Evolutionary conservation across 2,888 invertebrate genomes (phyloP).

Genomic region (Cataglyphis albicans): DNA sequence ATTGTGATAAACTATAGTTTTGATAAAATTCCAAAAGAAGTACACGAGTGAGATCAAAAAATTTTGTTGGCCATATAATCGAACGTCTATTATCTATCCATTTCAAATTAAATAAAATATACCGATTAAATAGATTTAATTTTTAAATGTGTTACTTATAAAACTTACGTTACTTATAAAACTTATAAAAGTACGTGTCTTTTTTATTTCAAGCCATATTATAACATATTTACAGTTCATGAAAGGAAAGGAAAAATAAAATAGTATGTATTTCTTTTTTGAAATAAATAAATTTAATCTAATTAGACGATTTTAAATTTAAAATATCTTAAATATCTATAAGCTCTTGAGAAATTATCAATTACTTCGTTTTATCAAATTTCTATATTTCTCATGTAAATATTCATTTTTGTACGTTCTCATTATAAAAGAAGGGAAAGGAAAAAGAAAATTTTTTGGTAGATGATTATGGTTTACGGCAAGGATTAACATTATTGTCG

Average conservation of each 20-base stretch:
- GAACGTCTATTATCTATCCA: background rate
- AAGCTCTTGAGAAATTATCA: conserved; percentile 4
- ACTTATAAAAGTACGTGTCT: no score
- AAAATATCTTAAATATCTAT: background rate
- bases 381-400: background rate
- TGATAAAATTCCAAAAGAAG: background rate
- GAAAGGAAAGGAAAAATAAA: background rate
- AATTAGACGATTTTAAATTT: background rate
- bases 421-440: conserved; percentile 29
- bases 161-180: no score
- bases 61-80: background rate
- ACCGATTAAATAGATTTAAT: background rate
- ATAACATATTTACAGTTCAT: background rate
- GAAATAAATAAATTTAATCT: background rate
- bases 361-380: background rate
- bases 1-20: background rate
- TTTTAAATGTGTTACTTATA: background rate
- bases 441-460: background rate
- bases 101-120: background rate
- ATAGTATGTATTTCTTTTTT: background rate
- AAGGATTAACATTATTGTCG: conserved; percentile 73
- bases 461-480: conserved; percentile 68
- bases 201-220: no score
- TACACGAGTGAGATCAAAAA: background rate
- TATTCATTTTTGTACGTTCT: conserved; percentile 27